Evolutionary conservation across 1,140 invertebrate species (phyloP), one percentile per base, ranked within the genome.

Genomic region (Aplysia californica): DNA sequence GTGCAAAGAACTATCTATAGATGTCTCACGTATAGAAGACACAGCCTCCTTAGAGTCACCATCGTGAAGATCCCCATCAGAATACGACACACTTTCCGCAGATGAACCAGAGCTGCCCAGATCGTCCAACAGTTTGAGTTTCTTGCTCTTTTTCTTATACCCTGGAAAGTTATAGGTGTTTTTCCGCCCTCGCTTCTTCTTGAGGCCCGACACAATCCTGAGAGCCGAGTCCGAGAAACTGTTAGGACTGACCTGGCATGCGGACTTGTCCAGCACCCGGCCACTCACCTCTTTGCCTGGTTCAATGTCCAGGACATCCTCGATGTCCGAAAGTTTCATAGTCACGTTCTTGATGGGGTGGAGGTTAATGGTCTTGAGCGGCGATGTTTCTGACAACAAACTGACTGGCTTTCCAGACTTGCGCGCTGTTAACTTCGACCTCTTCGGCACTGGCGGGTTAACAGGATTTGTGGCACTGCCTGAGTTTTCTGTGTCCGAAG

Each of bases 261-360:
- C n/a, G n/a, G n/a, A n/a, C n/a, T n/a, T n/a, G n/a, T n/a, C n/a
- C n/a, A n/a, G n/a, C n/a, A n/a, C n/a, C n/a, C n/a, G n/a, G n/a
- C n/a, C n/a, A n/a, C n/a, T n/a, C n/a, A n/a, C n/a, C n/a, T n/a
- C n/a, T n/a, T n/a, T n/a, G n/a, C n/a, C n/a, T n/a, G n/a, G n/a
- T n/a, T n/a, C n/a, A n/a, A n/a, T n/a, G n/a, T 75, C 39, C 55
- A 76, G 61, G n/a, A 58, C 66, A n/a, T 67, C 41, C 29, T 76
- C 50, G 21, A 76, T 36, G 1, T 76, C 75, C 33, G 75, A 59
- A 18, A 76, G 35, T 61, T 55, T 70, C 75, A 76, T 69, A 23
- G 75, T 76, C 5, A 76, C 64, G 36, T 76, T 64, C 39, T 61
- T 69, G 26, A 69, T 69, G 6, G 75, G 75, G 50, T 76, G 67